Conservation (phyloP, 2,797 vertebrate genomes). For the Salarias fasciatus region DNA sequence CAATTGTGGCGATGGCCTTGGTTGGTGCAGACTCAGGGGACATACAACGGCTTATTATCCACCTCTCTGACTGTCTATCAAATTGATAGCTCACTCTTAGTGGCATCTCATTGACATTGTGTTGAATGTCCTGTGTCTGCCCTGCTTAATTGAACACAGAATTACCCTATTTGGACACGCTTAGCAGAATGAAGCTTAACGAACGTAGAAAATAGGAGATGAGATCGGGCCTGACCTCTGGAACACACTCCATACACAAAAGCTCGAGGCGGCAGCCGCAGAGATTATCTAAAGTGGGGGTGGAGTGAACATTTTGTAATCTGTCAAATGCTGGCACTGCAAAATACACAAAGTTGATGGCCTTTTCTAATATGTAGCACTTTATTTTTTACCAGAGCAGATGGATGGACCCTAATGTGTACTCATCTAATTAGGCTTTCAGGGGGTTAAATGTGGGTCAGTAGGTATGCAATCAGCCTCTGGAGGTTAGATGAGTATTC, state of each 20-base stretch:
- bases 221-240: slow-evolving; percentile 73
- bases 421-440: not conserved
- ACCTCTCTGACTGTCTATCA: slow-evolving; percentile 77
- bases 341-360: slow-evolving; percentile 1
- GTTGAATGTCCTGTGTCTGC: slow-evolving; percentile 78
- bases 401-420: not conserved
- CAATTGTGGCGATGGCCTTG: slow-evolving; percentile 76
- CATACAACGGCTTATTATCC: slow-evolving; percentile 76
- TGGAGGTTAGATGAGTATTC: too few species aligned
- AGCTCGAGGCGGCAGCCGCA: slow-evolving; percentile 39
- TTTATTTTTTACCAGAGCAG: not conserved
- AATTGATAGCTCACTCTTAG: slow-evolving; percentile 77
- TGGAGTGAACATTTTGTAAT: slow-evolving; percentile 52
- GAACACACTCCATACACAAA: slow-evolving; percentile 61
- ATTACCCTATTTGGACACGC: slow-evolving; percentile 80
- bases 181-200: slow-evolving; percentile 70
- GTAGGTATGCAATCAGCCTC: not conserved
- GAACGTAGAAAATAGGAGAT: slow-evolving; percentile 64
- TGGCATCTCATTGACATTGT: slow-evolving; percentile 80
- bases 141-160: slow-evolving; percentile 81
- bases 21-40: slow-evolving; percentile 72
- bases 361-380: not conserved
- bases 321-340: slow-evolving; percentile 39
- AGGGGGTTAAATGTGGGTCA: not conserved
- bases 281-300: slow-evolving; percentile 49